Conservation (phyloP, 2,113 vertebrate species). For the Acanthochromis polyacanthus region DNA sequence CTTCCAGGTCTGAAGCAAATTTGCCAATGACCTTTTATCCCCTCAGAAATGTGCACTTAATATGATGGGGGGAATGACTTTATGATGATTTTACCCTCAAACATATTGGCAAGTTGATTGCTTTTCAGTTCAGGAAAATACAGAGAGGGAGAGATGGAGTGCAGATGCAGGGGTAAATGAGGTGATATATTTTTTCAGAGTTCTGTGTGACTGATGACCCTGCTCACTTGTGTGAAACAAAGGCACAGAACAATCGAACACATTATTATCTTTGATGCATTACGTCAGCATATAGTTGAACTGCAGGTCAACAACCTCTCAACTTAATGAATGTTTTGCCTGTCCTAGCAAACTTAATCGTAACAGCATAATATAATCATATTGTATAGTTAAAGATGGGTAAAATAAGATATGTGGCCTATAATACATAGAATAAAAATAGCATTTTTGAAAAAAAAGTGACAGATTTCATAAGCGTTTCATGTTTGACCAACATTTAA, state of each 20-base stretch:
- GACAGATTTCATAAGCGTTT: not conserved
- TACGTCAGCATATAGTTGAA: conserved; percentile 28
- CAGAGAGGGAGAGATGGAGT: not conserved
- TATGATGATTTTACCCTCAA: conserved; percentile 53
- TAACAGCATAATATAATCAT: not conserved
- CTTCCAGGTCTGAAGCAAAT: conserved; percentile 40
- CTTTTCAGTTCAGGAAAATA: not conserved
- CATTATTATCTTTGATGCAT: conserved; percentile 29
- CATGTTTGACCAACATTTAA: not conserved
- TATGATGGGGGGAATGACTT: conserved; percentile 56
- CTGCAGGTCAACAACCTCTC: conserved; percentile 50
- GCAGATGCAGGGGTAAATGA: not conserved
- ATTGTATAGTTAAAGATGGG: not conserved
- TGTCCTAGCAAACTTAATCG: not conserved
- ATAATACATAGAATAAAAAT: conserved; percentile 2
- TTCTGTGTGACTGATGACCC: conserved; percentile 19
- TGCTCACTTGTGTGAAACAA: conserved; percentile 36
- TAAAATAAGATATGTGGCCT: not conserved
- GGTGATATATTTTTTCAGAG: conserved; percentile 22
- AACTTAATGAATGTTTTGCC: not conserved
- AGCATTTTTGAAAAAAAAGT: not conserved
- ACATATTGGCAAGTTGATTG: conserved; percentile 4
- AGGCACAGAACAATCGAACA: conserved; percentile 25
- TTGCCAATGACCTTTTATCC: conserved; percentile 53
- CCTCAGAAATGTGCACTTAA: conserved; percentile 52